phyloP scores from a whole-genome alignment of 2,888 invertebrate genomes.

The Pyrrhia umbra region DNA sequence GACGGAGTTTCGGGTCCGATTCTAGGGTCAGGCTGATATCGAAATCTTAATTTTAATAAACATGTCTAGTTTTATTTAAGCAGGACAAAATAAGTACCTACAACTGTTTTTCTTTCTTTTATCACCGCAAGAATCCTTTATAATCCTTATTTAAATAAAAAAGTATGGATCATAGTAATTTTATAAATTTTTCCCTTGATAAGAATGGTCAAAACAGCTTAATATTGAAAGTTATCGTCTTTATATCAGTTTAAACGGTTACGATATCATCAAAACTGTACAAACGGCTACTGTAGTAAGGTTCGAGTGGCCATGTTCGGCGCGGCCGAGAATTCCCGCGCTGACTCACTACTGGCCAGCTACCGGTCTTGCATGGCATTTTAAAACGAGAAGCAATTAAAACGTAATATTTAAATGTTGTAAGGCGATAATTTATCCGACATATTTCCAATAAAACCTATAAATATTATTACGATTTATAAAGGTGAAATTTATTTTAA shows the following conservation, averaged over 20 bases:
- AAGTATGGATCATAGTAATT: neutral
- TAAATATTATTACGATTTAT: conserved; percentile 39
- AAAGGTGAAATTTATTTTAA: conserved; percentile 28
- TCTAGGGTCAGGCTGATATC: no score
- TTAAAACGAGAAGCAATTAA: conserved; percentile 46
- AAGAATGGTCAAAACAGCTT: conserved; percentile 21
- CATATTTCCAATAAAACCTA: conserved; percentile 29
- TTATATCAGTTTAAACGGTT: conserved; percentile 22
- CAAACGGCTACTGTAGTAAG: conserved; percentile 12
- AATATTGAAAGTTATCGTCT: conserved; percentile 29
- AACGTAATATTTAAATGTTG: conserved; percentile 31
- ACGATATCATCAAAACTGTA: conserved; percentile 34
- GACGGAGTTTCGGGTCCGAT: no score
- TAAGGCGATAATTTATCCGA: conserved; percentile 39
- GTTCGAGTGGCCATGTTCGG: conserved; percentile 51
- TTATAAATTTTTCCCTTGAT: conserved; percentile 29
- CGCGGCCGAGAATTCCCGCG: conserved; percentile 65
- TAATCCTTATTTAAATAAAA: neutral
- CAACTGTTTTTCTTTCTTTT: neutral
- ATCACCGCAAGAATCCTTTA: neutral
- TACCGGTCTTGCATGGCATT: conserved; percentile 59
- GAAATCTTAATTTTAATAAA: neutral
- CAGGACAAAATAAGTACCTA: neutral
- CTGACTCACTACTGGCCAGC: conserved; percentile 67
- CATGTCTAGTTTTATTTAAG: neutral